Conservation (phyloP, 2,113 vertebrate species). For the Phyllostomus discolor region DNA sequence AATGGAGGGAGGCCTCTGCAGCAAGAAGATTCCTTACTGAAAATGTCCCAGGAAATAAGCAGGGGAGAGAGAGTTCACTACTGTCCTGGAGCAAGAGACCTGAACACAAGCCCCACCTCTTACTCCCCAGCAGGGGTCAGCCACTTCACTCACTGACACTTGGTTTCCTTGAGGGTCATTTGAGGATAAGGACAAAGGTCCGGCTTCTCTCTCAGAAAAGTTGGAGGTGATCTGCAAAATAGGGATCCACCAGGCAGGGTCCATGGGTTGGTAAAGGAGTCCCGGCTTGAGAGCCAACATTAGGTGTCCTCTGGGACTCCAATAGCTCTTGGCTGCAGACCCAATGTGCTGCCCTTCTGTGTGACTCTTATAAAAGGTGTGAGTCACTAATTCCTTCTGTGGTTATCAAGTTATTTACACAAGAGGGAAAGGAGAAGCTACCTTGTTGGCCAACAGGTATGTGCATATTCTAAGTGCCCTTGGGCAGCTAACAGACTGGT, state of each 20-base stretch:
- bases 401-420: not conserved
- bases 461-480: not conserved
- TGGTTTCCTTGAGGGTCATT: not conserved
- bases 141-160: not conserved
- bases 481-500: not conserved
- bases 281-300: not conserved
- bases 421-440: not conserved
- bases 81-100: not conserved
- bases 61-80: not conserved
- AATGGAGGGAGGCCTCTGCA: not conserved
- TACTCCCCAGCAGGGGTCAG: not conserved
- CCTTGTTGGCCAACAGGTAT: not conserved
- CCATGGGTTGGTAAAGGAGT: not conserved
- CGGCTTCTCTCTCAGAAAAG: not conserved
- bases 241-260: accelerated
- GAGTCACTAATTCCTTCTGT: not conserved
- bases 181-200: not conserved
- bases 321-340: not conserved
- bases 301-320: not conserved
- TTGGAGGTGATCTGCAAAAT: not conserved
- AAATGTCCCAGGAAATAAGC: no score
- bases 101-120: not conserved
- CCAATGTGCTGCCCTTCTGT: not conserved
- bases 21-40: not conserved
- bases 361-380: not conserved